These are phyloP conservation scores for Porites cylindrica DNA, from an alignment of 92 coral and sea anemone species.

Conservation along the genomic window DNA sequence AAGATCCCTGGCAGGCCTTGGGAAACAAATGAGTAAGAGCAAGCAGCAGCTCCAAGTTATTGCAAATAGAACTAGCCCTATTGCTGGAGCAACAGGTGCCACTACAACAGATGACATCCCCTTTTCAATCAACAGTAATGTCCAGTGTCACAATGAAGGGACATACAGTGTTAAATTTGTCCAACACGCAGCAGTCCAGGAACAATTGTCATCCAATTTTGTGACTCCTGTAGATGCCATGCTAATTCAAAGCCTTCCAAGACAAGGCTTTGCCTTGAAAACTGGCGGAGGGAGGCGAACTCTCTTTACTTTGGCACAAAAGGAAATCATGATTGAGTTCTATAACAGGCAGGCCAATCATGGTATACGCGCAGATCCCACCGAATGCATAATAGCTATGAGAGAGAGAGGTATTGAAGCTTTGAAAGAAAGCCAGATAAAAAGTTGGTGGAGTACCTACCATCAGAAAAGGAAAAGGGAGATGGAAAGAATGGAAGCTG, in stretches of 20 bases:
- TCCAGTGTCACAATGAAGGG: background rate
- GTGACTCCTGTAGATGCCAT: background rate
- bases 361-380: conserved; percentile 36
- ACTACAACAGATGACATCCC: background rate
- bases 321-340: conserved; percentile 34
- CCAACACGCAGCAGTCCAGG: conserved; percentile 31
- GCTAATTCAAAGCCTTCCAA: conserved; percentile 1
- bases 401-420: conserved; percentile 9
- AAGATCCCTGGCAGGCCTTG: conserved; percentile 58
- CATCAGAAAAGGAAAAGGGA: too few species aligned
- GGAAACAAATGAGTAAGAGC: conserved; percentile 29
- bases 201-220: conserved; percentile 5
- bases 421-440: background rate
- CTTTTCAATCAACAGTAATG: background rate
- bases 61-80: background rate
- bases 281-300: conserved; percentile 10
- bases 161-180: conserved; percentile 26
- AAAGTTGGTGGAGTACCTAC: too few species aligned
- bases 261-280: conserved; percentile 19
- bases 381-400: conserved; percentile 8
- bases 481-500: too few species aligned
- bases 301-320: conserved; percentile 13
- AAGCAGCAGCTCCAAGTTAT: conserved; percentile 37
- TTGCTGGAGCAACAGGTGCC: conserved; percentile 54
- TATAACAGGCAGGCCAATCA: conserved; percentile 13